A percentile compares a stretch with the other conserved stretches of the same genome.
Evolutionary conservation across 2,113 vertebrate species (phyloP).

Genomic region (Okapia johnstoni): DNA sequence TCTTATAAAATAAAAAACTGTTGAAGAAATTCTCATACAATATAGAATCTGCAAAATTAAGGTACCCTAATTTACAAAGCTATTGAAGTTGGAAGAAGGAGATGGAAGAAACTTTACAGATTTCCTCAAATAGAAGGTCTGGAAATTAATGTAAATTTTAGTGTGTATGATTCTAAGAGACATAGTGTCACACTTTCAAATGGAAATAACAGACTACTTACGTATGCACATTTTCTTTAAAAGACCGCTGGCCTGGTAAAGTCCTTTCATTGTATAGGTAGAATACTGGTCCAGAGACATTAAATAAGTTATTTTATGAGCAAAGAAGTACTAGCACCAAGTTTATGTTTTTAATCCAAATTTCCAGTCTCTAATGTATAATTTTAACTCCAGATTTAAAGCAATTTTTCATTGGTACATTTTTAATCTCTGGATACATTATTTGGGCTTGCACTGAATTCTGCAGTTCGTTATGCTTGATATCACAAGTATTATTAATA

Average conservation of each 20-base stretch:
- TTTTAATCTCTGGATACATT: background rate
- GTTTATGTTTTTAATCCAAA: background rate
- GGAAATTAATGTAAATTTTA: background rate
- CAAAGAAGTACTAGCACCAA: background rate
- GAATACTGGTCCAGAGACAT: background rate
- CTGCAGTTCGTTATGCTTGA: background rate
- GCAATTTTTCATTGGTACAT: background rate
- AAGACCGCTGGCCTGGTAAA: background rate
- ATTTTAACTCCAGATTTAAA: background rate
- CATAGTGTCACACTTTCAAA: background rate
- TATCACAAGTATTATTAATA: background rate
- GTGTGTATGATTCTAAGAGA: background rate
- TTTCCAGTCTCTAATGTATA: background rate
- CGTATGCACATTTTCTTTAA: background rate
- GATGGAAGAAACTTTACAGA: background rate
- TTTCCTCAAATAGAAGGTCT: background rate
- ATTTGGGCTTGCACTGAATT: background rate
- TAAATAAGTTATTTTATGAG: background rate
- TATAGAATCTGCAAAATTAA: background rate
- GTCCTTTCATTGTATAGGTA: background rate
- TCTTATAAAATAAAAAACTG: background rate
- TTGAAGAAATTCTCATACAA: background rate
- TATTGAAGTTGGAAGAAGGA: background rate
- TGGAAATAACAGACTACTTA: background rate
- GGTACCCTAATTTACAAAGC: background rate